Evolutionary conservation across 1,140 invertebrate species (phyloP).

Genomic region (Drosophila kanapiae): DNA sequence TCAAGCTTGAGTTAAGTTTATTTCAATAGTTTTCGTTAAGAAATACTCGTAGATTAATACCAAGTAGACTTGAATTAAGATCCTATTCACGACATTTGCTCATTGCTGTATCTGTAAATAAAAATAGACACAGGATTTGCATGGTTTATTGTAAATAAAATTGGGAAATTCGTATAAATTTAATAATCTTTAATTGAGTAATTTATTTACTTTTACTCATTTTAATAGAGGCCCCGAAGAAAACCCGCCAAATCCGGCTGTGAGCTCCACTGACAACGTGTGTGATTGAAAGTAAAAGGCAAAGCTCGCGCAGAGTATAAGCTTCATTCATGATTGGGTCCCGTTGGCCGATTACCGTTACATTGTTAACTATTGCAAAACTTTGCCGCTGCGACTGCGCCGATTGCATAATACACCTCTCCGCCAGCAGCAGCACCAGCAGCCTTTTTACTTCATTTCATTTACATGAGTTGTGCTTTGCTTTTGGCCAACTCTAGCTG

Average conservation of each 20-base stretch:
- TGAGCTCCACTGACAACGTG: slow-evolving; percentile 36
- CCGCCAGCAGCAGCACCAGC: slow-evolving; percentile 17
- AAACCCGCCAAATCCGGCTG: slow-evolving; percentile 2
- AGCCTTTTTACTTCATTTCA: slow-evolving; percentile 17
- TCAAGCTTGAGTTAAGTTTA: too few species aligned
- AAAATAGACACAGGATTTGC: too few species aligned
- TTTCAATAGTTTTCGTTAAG: too few species aligned
- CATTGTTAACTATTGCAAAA: slow-evolving; percentile 82
- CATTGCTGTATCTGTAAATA: too few species aligned
- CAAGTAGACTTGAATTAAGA: too few species aligned
- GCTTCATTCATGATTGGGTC: slow-evolving; percentile 78
- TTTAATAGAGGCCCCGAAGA: neutral
- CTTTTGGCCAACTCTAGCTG: slow-evolving; percentile 21
- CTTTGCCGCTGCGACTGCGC: slow-evolving; percentile 44
- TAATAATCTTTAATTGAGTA: neutral
- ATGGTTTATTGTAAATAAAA: too few species aligned
- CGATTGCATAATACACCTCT: slow-evolving; percentile 57
- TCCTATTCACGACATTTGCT: too few species aligned
- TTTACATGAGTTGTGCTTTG: slow-evolving; percentile 19
- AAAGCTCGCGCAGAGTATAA: slow-evolving; percentile 73
- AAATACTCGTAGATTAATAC: too few species aligned
- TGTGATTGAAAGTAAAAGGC: slow-evolving; percentile 84
- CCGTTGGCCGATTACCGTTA: slow-evolving; percentile 70
- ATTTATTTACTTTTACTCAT: neutral
- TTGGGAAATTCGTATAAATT: neutral